phyloP scores from a whole-genome alignment of 92 coral and sea anemone species.

The Virgularia gustaviana region DNA sequence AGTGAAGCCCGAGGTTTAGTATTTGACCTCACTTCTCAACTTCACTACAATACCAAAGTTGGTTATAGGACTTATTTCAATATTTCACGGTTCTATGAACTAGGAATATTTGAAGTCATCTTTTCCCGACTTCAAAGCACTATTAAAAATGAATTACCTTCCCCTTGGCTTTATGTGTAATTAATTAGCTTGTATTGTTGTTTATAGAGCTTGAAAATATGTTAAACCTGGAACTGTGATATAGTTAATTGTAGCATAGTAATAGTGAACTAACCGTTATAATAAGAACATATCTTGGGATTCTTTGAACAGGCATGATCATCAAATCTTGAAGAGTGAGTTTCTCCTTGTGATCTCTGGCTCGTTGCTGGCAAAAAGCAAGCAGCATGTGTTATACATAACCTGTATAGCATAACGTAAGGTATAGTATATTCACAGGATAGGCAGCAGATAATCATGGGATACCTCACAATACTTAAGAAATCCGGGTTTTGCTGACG shows the following conservation, averaged over 20 bases:
- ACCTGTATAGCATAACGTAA: too few species aligned
- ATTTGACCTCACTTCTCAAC: too few species aligned
- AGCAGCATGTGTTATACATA: too few species aligned
- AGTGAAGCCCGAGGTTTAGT: too few species aligned
- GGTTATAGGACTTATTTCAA: too few species aligned
- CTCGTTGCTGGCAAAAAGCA: slow-evolving; percentile 72
- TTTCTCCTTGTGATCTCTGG: slow-evolving; percentile 87
- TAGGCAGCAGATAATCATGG: too few species aligned
- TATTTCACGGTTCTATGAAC: too few species aligned
- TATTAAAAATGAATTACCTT: too few species aligned
- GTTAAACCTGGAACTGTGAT: background rate
- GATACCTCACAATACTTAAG: slow-evolving; percentile 90
- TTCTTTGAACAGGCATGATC: slow-evolving; percentile 99
- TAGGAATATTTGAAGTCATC: too few species aligned
- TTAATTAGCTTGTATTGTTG: background rate
- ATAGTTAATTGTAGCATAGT: background rate
- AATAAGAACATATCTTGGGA: slow-evolving; percentile 90
- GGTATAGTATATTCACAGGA: background rate
- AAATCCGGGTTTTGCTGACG: slow-evolving; percentile 83
- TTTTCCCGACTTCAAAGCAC: too few species aligned
- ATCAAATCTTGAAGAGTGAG: slow-evolving; percentile 91
- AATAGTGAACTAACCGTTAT: slow-evolving; percentile 57
- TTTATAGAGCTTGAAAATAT: background rate
- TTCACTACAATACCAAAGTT: too few species aligned
- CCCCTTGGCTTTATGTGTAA: too few species aligned